These are phyloP conservation scores for Grapholita molesta DNA, from an alignment of 1,140 invertebrate species.

Conservation along the genomic window DNA sequence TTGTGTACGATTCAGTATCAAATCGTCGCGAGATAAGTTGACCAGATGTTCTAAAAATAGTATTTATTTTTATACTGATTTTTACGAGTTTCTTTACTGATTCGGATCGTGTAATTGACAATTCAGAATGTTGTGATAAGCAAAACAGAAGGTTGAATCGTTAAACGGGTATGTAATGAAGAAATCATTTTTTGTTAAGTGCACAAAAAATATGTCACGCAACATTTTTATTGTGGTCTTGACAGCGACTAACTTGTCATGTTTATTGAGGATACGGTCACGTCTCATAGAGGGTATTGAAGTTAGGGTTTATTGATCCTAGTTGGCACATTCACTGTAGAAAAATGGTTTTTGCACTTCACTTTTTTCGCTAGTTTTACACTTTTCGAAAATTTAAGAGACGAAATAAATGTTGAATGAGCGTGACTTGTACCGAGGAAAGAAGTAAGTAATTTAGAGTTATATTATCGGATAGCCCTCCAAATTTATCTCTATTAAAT, in stretches of 20 bases:
- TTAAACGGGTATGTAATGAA: background rate
- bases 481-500: no score
- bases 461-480: no score
- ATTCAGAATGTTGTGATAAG: slow-evolving; percentile 3
- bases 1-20: background rate
- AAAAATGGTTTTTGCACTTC: background rate
- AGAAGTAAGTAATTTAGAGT: no score
- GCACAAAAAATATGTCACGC: background rate
- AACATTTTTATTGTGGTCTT: background rate
- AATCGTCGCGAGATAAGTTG: background rate
- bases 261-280: background rate
- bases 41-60: background rate
- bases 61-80: background rate
- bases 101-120: background rate
- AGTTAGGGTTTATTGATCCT: background rate
- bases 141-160: background rate
- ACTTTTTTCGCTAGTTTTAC: no score
- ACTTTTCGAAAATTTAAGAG: no score
- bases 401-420: no score
- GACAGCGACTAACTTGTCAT: background rate
- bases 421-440: no score
- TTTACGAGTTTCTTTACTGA: background rate
- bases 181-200: background rate
- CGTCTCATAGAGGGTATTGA: background rate
- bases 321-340: background rate